Conservation (phyloP, 2,113 vertebrate species). For the Chunga burmeisteri region DNA sequence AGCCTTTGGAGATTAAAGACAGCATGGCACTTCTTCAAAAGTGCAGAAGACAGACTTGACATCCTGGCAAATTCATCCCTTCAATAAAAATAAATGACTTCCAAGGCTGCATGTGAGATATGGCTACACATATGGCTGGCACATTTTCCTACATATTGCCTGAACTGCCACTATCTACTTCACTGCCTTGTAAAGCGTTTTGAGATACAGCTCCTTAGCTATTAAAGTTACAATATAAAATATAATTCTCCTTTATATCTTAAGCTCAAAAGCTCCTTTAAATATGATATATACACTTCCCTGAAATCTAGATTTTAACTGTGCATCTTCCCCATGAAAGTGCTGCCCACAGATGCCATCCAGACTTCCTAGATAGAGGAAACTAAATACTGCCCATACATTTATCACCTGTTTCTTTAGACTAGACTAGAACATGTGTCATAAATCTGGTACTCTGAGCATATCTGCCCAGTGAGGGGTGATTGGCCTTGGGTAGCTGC, state of each 20-base stretch:
- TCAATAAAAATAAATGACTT: conserved; percentile 21
- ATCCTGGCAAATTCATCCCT: conserved; percentile 39
- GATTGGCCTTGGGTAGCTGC: neutral
- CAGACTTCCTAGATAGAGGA: neutral
- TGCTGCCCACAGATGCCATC: neutral
- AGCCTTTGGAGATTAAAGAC: neutral
- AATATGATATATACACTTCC: neutral
- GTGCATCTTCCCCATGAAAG: neutral
- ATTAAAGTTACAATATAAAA: conserved; percentile 18
- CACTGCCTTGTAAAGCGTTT: neutral
- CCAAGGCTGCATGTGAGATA: conserved; percentile 40
- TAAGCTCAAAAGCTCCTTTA: conserved; percentile 25
- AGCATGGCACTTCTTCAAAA: conserved; percentile 23
- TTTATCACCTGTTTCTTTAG: neutral
- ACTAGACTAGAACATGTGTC: neutral
- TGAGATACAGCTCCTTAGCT: conserved; percentile 3
- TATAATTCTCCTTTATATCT: conserved; percentile 10
- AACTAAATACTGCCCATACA: neutral
- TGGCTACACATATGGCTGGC: conserved; percentile 40
- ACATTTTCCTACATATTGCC: neutral
- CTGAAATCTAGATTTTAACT: neutral
- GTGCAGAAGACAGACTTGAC: conserved; percentile 35
- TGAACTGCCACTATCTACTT: conserved; percentile 18
- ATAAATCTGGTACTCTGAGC: neutral
- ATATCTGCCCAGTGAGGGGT: neutral